Percentiles rank a stretch among this genome's conserved stretches.
Conservation (phyloP, 2,888 invertebrate genomes). For the Schrankia costaestrigalis region DNA sequence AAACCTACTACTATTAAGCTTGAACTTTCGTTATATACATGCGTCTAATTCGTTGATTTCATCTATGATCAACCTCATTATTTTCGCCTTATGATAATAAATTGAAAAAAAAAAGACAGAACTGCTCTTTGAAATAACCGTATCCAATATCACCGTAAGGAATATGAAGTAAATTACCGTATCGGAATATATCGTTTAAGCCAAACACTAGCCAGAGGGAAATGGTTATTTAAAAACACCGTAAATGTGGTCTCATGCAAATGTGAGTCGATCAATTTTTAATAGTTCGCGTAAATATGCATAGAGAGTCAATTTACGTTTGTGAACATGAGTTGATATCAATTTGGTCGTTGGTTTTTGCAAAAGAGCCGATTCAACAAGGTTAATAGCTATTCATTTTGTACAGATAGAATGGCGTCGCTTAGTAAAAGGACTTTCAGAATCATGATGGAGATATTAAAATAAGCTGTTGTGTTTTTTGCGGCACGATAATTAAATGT, state of each 20-base stretch:
- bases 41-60: too few relatives aligned
- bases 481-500: too few relatives aligned
- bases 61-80: too few relatives aligned
- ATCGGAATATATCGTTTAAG: not conserved
- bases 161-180: not conserved
- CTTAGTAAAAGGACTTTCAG: slow-evolving; percentile 28
- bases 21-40: too few relatives aligned
- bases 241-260: slow-evolving; percentile 47
- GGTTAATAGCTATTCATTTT: slow-evolving; percentile 43
- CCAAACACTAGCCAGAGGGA: slow-evolving; percentile 4
- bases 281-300: slow-evolving; percentile 57
- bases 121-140: too few relatives aligned
- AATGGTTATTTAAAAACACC: slow-evolving; percentile 31
- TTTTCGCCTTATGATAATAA: too few relatives aligned
- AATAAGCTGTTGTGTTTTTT: slow-evolving; percentile 16
- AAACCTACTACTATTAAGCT: too few relatives aligned
- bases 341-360: slow-evolving; percentile 53
- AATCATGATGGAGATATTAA: slow-evolving; percentile 32
- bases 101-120: too few relatives aligned
- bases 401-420: slow-evolving; percentile 19
- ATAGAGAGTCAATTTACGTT: slow-evolving; percentile 54
- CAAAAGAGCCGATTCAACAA: slow-evolving; percentile 48
- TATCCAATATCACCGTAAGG: not conserved
- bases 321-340: slow-evolving; percentile 55
- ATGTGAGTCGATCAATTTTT: slow-evolving; percentile 49